Conservation (phyloP, 2,797 vertebrate genomes). For the Lycodopsis pacificus region DNA sequence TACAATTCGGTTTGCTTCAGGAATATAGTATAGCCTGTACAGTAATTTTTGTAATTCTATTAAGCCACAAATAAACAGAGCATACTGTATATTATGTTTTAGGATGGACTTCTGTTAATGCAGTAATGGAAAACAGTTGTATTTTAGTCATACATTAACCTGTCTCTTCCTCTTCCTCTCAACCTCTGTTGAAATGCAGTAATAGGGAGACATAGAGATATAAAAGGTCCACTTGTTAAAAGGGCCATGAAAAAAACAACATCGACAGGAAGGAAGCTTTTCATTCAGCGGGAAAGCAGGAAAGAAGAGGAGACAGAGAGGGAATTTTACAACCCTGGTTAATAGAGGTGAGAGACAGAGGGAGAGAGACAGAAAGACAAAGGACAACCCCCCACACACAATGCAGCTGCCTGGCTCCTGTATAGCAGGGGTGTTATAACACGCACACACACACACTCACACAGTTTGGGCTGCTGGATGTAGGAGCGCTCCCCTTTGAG, state of each 20-base stretch:
- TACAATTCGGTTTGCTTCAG: neutral
- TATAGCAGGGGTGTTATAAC: slow-evolving; percentile 40
- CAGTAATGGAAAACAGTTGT: slow-evolving; percentile 46
- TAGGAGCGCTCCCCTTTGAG: slow-evolving; percentile 39
- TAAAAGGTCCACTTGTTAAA: slow-evolving; percentile 76
- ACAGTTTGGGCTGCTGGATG: slow-evolving; percentile 11
- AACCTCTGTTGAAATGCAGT: slow-evolving; percentile 63
- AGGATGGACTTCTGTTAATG: slow-evolving; percentile 10
- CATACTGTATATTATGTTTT: neutral
- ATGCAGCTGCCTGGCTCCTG: slow-evolving; percentile 58
- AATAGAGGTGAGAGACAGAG: slow-evolving; percentile 77
- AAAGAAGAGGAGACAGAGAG: slow-evolving; percentile 64
- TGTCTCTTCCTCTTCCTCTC: slow-evolving; percentile 51
- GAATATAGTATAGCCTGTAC: neutral
- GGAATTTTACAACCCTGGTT: slow-evolving; percentile 76
- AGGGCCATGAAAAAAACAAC: slow-evolving; percentile 70
- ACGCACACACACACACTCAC: slow-evolving; percentile 40
- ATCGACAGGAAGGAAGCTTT: slow-evolving; percentile 80
- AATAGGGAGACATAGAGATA: slow-evolving; percentile 53
- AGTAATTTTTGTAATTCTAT: slow-evolving; percentile 21
- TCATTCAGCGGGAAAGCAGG: slow-evolving; percentile 70
- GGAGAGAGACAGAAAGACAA: slow-evolving; percentile 58
- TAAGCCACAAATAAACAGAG: slow-evolving; percentile 14
- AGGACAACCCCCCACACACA: slow-evolving; percentile 67
- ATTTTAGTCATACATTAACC: slow-evolving; percentile 67